Conservation (phyloP, 2,113 vertebrate genomes). For the Nothocercus julius region DNA sequence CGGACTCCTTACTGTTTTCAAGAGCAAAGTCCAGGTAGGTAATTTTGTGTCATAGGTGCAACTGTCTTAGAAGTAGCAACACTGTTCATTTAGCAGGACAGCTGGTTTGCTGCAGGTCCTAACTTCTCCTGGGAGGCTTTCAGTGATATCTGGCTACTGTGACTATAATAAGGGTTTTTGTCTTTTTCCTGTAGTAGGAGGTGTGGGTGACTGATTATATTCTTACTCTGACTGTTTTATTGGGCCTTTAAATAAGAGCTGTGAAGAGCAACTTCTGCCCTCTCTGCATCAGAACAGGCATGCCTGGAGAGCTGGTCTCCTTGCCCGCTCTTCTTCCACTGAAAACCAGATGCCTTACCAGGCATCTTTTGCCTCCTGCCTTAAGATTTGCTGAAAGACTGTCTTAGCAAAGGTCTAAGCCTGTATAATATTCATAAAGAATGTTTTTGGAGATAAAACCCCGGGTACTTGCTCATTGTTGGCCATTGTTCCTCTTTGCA, state of each 20-base stretch:
- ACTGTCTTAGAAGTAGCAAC: rapidly evolving
- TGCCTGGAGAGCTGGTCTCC: background rate
- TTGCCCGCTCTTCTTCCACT: background rate
- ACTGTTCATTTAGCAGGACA: background rate
- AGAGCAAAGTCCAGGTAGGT: background rate
- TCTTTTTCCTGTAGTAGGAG: background rate
- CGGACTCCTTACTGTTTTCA: background rate
- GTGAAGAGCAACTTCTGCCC: background rate
- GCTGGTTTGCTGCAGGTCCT: background rate
- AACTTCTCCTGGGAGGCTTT: background rate
- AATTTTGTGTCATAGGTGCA: background rate
- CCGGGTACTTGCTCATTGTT: background rate
- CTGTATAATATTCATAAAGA: background rate
- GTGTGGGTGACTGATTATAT: background rate
- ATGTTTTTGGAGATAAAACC: background rate
- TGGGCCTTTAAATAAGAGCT: background rate
- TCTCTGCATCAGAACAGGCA: background rate
- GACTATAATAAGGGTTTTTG: background rate
- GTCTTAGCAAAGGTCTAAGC: background rate
- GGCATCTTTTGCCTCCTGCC: background rate
- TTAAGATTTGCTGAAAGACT: background rate
- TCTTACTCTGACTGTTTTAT: background rate
- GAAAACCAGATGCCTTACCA: background rate
- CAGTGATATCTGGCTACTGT: background rate
- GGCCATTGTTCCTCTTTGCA: background rate